Conservation (phyloP, 2,888 invertebrate species). For the Melinaea menophilus region DNA sequence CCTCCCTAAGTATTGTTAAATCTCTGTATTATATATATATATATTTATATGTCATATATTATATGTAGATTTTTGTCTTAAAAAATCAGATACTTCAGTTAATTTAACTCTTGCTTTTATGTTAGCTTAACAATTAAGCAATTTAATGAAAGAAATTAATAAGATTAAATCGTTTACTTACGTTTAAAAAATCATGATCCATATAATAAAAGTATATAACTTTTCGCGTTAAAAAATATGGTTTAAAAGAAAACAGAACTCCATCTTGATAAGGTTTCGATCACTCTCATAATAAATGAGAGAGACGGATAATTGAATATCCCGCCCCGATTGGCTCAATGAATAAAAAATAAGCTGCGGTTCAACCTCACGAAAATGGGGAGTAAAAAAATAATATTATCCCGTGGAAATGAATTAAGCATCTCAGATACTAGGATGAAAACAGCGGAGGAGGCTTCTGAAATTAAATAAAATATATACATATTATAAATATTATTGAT, state of each 20-base stretch:
- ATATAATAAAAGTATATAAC: neutral
- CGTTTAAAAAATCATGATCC: neutral
- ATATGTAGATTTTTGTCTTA: too few relatives aligned
- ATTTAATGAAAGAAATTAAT: too few relatives aligned
- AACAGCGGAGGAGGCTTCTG: constrained; percentile 35
- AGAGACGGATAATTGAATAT: constrained; percentile 52
- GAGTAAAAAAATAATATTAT: constrained; percentile 78
- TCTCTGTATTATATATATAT: too few relatives aligned
- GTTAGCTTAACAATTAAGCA: too few relatives aligned
- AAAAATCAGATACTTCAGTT: too few relatives aligned
- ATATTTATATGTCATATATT: too few relatives aligned
- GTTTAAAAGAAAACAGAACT: constrained; percentile 28
- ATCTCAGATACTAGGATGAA: constrained; percentile 61
- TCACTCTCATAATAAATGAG: constrained; percentile 57
- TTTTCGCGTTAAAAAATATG: constrained; percentile 2
- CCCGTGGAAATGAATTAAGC: constrained; percentile 78
- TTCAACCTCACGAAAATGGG: constrained; percentile 65
- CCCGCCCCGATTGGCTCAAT: constrained; percentile 62
- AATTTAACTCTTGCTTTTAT: too few relatives aligned
- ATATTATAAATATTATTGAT: neutral
- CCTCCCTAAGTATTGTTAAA: constrained; percentile 6
- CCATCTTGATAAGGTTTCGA: constrained; percentile 65
- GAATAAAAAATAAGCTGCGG: constrained; percentile 75
- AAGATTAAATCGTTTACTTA: too few relatives aligned
- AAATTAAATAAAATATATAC: neutral